Conservation (phyloP, 1,140 invertebrate species). For the Papilio machaon region DNA sequence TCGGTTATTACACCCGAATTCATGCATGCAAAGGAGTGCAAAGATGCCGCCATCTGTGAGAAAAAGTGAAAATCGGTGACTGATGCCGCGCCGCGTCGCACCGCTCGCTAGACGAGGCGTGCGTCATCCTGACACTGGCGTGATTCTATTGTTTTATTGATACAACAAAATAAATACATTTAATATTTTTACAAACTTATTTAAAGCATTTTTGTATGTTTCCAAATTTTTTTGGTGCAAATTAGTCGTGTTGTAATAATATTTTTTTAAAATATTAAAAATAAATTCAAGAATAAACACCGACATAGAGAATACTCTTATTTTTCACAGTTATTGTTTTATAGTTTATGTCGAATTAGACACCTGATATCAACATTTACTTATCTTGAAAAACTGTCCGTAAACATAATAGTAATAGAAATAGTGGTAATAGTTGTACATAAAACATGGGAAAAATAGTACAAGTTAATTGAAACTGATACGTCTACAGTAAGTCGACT, state of each 20-base stretch:
- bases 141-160: constrained; percentile 12
- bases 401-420: too few relatives aligned
- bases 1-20: constrained; percentile 75
- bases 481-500: background rate
- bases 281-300: too few relatives aligned
- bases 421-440: background rate
- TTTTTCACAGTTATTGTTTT: too few relatives aligned
- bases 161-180: background rate
- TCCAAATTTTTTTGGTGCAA: too few relatives aligned
- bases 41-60: constrained; percentile 55
- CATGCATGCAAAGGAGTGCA: constrained; percentile 59
- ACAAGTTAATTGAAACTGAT: background rate
- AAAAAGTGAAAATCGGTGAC: constrained; percentile 62
- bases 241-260: too few relatives aligned
- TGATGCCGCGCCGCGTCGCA: constrained; percentile 37
- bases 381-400: too few relatives aligned
- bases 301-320: too few relatives aligned
- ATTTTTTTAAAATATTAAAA: too few relatives aligned
- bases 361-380: too few relatives aligned
- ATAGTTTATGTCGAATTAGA: too few relatives aligned
- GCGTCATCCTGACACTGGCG: constrained; percentile 39
- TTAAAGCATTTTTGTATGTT: too few relatives aligned
- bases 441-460: background rate
- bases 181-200: too few relatives aligned
- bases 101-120: constrained; percentile 42